Conservation (phyloP, 2,888 invertebrate species). For the Carterocephalus palaemon region DNA sequence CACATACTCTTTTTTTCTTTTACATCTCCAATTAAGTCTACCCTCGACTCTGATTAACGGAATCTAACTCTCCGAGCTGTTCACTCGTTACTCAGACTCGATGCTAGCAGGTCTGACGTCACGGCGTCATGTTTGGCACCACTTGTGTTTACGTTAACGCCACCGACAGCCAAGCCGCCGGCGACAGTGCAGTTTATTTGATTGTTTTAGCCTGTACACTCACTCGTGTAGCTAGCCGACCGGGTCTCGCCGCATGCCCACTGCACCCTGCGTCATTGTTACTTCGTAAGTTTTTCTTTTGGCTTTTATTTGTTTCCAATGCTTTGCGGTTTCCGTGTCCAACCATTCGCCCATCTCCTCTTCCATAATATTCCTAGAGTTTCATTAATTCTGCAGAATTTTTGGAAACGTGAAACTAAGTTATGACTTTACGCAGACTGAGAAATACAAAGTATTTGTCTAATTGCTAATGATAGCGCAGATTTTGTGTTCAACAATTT, state of each 20-base stretch:
- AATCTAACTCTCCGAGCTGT: background rate
- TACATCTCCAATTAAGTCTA: too few species aligned
- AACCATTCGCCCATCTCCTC: background rate
- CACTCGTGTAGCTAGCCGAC: constrained; percentile 61
- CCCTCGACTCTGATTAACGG: constrained; percentile 6
- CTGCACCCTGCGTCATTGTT: constrained; percentile 57
- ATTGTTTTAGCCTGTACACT: constrained; percentile 58
- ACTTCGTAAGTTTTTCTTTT: constrained; percentile 26
- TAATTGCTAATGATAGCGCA: too few species aligned
- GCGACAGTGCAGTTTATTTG: constrained; percentile 35
- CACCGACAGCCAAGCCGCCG: constrained; percentile 13
- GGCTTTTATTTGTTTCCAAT: constrained; percentile 26
- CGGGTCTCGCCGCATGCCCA: constrained; percentile 66
- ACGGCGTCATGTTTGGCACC: constrained; percentile 5
- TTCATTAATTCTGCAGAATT: background rate
- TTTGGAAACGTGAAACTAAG: too few species aligned
- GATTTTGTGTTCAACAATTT: too few species aligned
- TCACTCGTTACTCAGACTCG: constrained; percentile 10
- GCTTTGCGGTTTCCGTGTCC: constrained; percentile 24
- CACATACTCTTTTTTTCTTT: constrained; percentile 6
- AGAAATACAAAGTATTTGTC: too few species aligned
- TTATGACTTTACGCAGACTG: too few species aligned
- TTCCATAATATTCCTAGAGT: background rate
- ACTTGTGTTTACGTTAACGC: constrained; percentile 14
- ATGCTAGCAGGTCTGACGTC: too few species aligned